Evolutionary conservation across 1,140 invertebrate species (phyloP).

Genomic region (Penaeus vannamei): DNA sequence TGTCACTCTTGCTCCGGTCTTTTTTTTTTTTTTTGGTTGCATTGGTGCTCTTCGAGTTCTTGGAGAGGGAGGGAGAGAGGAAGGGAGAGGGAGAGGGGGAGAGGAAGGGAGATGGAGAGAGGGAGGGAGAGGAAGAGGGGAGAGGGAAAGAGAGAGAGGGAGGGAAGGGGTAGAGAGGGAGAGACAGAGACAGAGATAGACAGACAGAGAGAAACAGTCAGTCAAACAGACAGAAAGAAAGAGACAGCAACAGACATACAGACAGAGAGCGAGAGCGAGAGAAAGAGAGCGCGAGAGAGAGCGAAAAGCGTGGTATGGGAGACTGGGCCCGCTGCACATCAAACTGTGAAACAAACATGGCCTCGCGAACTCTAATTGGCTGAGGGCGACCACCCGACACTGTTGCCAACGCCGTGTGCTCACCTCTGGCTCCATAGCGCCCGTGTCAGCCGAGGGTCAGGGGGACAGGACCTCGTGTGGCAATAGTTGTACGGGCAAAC

Average conservation of each 20-base stretch:
- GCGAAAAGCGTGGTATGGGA: slow-evolving; percentile 2
- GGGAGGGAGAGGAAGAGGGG: neutral
- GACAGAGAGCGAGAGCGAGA: neutral
- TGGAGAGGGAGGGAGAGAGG: neutral
- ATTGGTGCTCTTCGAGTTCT: too few species aligned
- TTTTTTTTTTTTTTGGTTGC: neutral
- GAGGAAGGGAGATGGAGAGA: neutral
- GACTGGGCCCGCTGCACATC: slow-evolving; percentile 23
- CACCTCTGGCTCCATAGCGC: too few species aligned
- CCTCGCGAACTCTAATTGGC: slow-evolving; percentile 34
- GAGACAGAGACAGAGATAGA: neutral
- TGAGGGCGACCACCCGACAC: neutral
- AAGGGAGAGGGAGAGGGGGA: neutral
- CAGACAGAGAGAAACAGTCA: neutral
- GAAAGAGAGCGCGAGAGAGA: neutral
- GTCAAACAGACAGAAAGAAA: neutral
- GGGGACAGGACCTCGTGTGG: too few species aligned
- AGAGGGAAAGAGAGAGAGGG: too few species aligned
- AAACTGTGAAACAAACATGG: slow-evolving; percentile 50
- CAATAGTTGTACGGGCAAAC: too few species aligned
- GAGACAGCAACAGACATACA: neutral
- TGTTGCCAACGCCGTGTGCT: too few species aligned
- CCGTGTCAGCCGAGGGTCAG: too few species aligned
- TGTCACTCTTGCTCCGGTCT: neutral
- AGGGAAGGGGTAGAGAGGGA: neutral